Evolutionary conservation across 2,797 vertebrate species (phyloP).

Genomic region (Apodemus agrarius): DNA sequence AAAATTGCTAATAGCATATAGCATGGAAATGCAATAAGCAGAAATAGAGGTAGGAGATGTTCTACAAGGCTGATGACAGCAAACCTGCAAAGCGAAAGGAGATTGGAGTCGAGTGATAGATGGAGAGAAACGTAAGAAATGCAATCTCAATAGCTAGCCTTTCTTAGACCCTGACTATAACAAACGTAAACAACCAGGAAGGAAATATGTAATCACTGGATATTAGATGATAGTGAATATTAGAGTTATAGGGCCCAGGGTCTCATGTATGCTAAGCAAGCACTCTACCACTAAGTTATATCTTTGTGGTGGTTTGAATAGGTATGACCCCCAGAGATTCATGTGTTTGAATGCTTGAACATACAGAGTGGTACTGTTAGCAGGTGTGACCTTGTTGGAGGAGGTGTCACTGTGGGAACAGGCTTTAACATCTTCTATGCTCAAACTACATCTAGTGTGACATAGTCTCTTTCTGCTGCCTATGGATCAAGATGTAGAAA

Average conservation of each 20-base stretch:
- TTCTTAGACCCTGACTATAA: not conserved
- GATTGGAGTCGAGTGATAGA: not conserved
- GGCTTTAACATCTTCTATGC: not conserved
- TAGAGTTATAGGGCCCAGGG: not conserved
- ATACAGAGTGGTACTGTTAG: not conserved
- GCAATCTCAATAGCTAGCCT: not conserved
- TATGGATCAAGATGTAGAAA: too few species aligned
- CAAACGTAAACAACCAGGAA: not conserved
- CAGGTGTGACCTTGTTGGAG: not conserved
- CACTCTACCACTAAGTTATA: not conserved
- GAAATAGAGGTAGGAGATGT: not conserved
- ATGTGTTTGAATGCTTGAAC: not conserved
- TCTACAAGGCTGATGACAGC: not conserved
- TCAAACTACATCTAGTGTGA: not conserved
- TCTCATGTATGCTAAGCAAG: not conserved
- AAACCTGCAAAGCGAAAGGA: not conserved
- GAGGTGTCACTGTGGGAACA: not conserved
- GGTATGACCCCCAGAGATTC: not conserved
- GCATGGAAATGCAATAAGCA: not conserved
- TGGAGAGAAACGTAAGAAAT: constrained; percentile 20
- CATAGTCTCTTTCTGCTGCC: not conserved
- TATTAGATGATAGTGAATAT: not conserved
- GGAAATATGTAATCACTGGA: not conserved
- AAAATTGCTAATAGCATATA: constrained; percentile 22
- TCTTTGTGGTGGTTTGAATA: not conserved